phyloP scores from a whole-genome alignment of 2,888 invertebrate species.

The Eristalis tenax region DNA sequence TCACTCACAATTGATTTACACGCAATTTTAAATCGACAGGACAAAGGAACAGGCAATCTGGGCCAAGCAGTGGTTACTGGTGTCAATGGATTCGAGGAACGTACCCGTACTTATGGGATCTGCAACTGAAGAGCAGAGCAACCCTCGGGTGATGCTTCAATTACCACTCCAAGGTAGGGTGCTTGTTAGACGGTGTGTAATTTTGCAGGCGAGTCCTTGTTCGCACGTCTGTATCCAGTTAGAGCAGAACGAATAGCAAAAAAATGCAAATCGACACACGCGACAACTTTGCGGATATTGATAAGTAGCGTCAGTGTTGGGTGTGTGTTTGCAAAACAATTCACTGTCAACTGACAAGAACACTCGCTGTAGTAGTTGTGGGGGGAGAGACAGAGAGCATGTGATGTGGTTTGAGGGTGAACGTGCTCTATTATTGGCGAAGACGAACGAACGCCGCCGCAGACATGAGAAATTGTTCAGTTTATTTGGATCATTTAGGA shows the following conservation, averaged over 20 bases:
- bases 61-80: slow-evolving; percentile 69
- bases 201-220: slow-evolving; percentile 62
- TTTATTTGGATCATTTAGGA: slow-evolving; percentile 72
- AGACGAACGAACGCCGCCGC: not conserved
- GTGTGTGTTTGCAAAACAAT: slow-evolving; percentile 71
- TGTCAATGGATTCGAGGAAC: slow-evolving; percentile 66
- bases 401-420: slow-evolving; percentile 47
- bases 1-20: slow-evolving; percentile 62
- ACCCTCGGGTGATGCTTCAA: slow-evolving; percentile 52
- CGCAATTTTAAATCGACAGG: slow-evolving; percentile 63
- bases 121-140: slow-evolving; percentile 35
- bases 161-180: slow-evolving; percentile 57
- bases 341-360: slow-evolving; percentile 56
- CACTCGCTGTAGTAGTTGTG: slow-evolving; percentile 29
- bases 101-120: slow-evolving; percentile 67
- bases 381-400: not conserved
- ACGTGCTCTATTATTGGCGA: slow-evolving; percentile 62
- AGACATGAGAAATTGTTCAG: slow-evolving; percentile 69
- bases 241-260: slow-evolving; percentile 66
- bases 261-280: slow-evolving; percentile 68
- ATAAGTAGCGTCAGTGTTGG: slow-evolving; percentile 19
- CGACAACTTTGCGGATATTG: slow-evolving; percentile 40
- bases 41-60: slow-evolving; percentile 61
- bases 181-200: slow-evolving; percentile 47
- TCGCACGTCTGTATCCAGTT: slow-evolving; percentile 65